phyloP scores from a whole-genome alignment of 2,113 vertebrate genomes.

The Pteruthius melanotis region DNA sequence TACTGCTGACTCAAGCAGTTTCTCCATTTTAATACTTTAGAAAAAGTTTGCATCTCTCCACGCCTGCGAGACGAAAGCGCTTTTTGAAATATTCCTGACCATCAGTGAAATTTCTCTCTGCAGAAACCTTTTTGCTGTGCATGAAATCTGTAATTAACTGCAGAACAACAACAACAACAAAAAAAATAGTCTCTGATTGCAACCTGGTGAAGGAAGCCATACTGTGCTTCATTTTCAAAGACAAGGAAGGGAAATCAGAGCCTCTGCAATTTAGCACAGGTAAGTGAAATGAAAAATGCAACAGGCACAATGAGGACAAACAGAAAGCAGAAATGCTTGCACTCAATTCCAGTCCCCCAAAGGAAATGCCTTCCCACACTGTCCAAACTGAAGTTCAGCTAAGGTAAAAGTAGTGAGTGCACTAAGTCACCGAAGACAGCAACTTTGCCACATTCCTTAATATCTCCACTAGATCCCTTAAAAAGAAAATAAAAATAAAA shows the following conservation, averaged over 20 bases:
- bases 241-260: neutral
- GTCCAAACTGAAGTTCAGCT: neutral
- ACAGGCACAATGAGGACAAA: neutral
- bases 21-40: neutral
- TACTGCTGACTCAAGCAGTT: constrained; percentile 55
- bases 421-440: neutral
- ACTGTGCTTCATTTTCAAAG: neutral
- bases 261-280: neutral
- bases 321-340: neutral
- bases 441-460: neutral
- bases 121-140: neutral
- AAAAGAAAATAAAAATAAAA: neutral
- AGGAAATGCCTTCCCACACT: neutral
- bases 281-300: neutral
- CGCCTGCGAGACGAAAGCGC: rapidly evolving
- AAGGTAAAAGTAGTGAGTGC: neutral
- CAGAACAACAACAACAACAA: neutral
- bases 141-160: constrained; percentile 12
- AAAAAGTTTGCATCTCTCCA: neutral
- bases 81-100: neutral
- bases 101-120: neutral
- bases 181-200: neutral
- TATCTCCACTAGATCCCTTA: neutral
- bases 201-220: neutral
- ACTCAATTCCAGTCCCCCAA: neutral